A percentile compares a stretch with the other conserved stretches of the same genome.
phyloP scores from a whole-genome alignment of 1,140 invertebrate species.

The Drosophila parabipectinata region DNA sequence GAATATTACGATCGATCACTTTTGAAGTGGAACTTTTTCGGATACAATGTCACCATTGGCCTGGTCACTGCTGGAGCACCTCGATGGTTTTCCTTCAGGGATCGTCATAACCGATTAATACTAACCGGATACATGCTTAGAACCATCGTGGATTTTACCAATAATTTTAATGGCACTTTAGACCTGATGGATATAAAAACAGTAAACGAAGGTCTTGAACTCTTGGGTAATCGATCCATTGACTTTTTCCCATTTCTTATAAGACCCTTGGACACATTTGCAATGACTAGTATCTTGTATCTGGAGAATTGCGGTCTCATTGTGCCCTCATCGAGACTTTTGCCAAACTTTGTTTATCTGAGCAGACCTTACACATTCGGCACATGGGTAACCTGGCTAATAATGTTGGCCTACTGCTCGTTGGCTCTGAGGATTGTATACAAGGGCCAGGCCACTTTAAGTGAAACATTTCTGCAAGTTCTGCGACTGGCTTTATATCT shows the following conservation, averaged over 20 bases:
- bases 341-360: slow-evolving; percentile 50
- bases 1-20: slow-evolving; percentile 30
- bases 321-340: slow-evolving; percentile 36
- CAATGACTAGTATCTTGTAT: slow-evolving; percentile 50
- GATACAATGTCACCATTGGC: slow-evolving; percentile 48
- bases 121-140: slow-evolving; percentile 63
- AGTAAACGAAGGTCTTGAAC: slow-evolving; percentile 24
- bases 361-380: slow-evolving; percentile 24
- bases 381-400: slow-evolving; percentile 45
- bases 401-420: slow-evolving; percentile 53
- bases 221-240: slow-evolving; percentile 32
- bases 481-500: slow-evolving; percentile 41
- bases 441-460: slow-evolving; percentile 1
- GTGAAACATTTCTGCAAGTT: slow-evolving; percentile 42
- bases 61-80: slow-evolving; percentile 48
- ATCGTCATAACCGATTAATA: slow-evolving; percentile 28
- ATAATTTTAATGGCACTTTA: slow-evolving; percentile 50
- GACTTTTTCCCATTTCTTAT: slow-evolving; percentile 61
- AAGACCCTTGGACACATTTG: slow-evolving; percentile 31
- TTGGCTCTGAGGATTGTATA: slow-evolving; percentile 27
- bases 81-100: slow-evolving; percentile 48
- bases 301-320: slow-evolving; percentile 54
- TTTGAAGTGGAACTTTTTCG: slow-evolving; percentile 40
- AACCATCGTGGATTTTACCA: slow-evolving; percentile 53
- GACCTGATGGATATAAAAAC: background rate